A percentile compares a stretch with the other conserved stretches of the same genome.
Conservation (phyloP, 2,888 invertebrate species). For the Meta bourneti region DNA sequence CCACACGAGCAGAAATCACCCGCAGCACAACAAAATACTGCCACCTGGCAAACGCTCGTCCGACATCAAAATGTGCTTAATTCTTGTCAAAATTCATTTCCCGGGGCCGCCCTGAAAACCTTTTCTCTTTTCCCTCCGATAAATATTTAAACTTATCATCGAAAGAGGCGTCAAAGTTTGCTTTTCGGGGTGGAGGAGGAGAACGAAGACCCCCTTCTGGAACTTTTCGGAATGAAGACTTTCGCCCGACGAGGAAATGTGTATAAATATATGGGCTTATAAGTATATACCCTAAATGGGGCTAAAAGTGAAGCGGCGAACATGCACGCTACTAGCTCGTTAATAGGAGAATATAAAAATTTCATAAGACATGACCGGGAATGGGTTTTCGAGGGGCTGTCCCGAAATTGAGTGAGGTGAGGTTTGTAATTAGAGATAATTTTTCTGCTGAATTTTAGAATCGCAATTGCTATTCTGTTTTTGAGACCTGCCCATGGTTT, state of each 20-base stretch:
- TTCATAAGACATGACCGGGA: constrained; percentile 17
- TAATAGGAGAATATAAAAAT: constrained; percentile 66
- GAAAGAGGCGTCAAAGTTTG: constrained; percentile 29
- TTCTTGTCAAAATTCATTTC: constrained; percentile 57
- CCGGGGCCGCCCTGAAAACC: neutral
- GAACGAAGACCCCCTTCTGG: constrained; percentile 3
- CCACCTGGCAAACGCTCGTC: neutral
- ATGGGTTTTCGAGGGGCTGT: neutral
- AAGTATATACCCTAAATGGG: constrained; percentile 33
- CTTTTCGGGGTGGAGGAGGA: neutral
- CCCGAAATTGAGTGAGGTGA: constrained; percentile 9
- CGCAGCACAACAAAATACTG: neutral
- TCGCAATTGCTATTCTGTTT: no score
- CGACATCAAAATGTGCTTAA: constrained; percentile 44
- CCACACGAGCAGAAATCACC: neutral
- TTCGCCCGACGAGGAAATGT: neutral
- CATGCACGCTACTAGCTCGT: constrained; percentile 46
- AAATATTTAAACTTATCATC: constrained; percentile 52
- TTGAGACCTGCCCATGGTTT: no score
- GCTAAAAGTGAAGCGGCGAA: constrained; percentile 21
- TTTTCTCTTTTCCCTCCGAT: constrained; percentile 5
- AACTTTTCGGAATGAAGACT: neutral
- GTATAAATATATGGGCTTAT: constrained; percentile 7
- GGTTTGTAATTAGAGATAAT: neutral
- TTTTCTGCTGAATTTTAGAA: no score